Conservation (phyloP, 2,113 vertebrate genomes). For the Ageneiosus marmoratus region DNA sequence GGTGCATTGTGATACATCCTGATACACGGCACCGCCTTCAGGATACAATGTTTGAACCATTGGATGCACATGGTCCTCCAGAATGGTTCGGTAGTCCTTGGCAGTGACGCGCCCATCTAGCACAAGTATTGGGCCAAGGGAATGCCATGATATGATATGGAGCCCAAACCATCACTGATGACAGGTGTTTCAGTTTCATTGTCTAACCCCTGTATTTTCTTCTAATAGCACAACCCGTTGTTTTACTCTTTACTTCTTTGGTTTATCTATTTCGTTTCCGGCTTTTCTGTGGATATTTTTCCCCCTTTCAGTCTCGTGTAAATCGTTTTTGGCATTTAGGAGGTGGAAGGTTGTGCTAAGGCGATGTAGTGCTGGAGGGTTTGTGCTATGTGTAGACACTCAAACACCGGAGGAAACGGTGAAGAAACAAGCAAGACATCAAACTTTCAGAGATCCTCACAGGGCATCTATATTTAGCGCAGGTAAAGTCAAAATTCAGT, state of each 20-base stretch:
- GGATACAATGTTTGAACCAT: too few relatives aligned
- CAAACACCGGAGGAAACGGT: neutral
- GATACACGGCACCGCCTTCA: too few relatives aligned
- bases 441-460: slow-evolving; percentile 13
- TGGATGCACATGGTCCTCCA: too few relatives aligned
- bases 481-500: slow-evolving; percentile 30
- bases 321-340: slow-evolving; percentile 19
- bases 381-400: slow-evolving; percentile 13
- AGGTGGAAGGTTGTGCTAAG: slow-evolving; percentile 15
- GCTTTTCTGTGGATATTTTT: neutral
- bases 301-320: neutral
- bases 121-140: too few relatives aligned
- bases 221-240: neutral
- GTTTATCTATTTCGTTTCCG: neutral
- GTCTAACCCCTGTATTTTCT: neutral
- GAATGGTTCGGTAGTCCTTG: too few relatives aligned
- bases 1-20: too few relatives aligned
- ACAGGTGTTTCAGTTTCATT: too few relatives aligned
- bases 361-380: slow-evolving; percentile 3
- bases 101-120: too few relatives aligned
- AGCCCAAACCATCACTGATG: too few relatives aligned
- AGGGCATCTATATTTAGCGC: slow-evolving; percentile 8
- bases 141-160: too few relatives aligned
- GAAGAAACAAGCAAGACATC: slow-evolving; percentile 19
- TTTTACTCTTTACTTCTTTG: neutral